Evolutionary conservation across 2,113 vertebrate species (phyloP).

Genomic region (Ramphastos sulfuratus): DNA sequence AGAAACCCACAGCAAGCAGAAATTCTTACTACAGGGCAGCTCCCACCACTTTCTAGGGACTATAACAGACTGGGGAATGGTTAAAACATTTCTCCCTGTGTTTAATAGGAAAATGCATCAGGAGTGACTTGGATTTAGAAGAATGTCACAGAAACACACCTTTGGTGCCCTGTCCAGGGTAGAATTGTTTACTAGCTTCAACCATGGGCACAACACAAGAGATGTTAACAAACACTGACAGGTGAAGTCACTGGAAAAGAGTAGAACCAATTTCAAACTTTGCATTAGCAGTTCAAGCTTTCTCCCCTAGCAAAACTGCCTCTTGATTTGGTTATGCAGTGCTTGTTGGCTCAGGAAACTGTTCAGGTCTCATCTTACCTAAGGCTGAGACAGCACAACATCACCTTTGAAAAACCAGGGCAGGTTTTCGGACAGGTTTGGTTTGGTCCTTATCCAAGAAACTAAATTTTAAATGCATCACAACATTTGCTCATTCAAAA

Average conservation of each 20-base stretch:
- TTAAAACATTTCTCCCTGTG: background rate
- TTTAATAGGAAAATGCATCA: background rate
- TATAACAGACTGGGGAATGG: background rate
- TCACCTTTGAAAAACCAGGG: background rate
- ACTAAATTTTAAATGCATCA: background rate
- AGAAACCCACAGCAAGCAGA: background rate
- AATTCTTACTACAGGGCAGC: background rate
- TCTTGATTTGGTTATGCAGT: background rate
- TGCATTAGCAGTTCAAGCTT: background rate
- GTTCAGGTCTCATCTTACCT: background rate
- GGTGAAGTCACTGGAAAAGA: background rate
- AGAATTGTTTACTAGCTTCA: background rate
- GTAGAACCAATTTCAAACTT: background rate
- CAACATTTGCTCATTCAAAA: background rate
- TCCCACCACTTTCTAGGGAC: background rate
- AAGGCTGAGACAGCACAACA: background rate
- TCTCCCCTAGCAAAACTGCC: background rate
- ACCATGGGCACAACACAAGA: background rate
- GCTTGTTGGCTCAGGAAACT: background rate
- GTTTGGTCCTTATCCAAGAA: background rate
- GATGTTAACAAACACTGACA: background rate
- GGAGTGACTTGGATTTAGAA: background rate
- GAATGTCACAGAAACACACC: background rate
- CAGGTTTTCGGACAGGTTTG: no score
- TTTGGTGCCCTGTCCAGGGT: background rate